phyloP scores from a whole-genome alignment of 2,888 invertebrate species.

The Agriopis leucophaearia region DNA sequence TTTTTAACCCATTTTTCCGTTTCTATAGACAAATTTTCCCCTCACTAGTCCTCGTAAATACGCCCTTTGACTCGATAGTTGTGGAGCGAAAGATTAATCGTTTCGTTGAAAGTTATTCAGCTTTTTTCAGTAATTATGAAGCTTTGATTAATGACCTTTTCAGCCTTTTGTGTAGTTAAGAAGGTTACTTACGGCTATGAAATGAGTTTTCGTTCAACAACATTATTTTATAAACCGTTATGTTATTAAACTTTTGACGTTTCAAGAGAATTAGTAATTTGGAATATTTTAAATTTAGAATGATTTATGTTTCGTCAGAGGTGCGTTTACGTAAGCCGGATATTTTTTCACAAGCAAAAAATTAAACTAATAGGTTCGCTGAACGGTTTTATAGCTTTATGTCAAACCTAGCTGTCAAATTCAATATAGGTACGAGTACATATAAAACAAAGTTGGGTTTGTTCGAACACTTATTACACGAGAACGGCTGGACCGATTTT shows the following conservation, averaged over 20 bases:
- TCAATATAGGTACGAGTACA: too few relatives aligned
- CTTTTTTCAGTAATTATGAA: slow-evolving; percentile 42
- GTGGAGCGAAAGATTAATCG: slow-evolving; percentile 38
- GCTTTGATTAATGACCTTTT: slow-evolving; percentile 40
- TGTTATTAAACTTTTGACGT: slow-evolving; percentile 5
- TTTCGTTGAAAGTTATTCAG: slow-evolving; percentile 36
- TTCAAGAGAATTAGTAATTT: not conserved
- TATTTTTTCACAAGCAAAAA: too few relatives aligned
- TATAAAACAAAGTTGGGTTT: too few relatives aligned
- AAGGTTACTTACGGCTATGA: slow-evolving; percentile 33
- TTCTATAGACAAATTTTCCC: slow-evolving; percentile 28
- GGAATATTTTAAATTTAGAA: not conserved
- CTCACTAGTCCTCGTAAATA: slow-evolving; percentile 29
- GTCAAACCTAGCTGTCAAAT: too few relatives aligned
- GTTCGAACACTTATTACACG: too few relatives aligned
- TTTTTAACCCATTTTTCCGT: not conserved
- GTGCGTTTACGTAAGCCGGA: too few relatives aligned
- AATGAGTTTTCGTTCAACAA: slow-evolving; percentile 25
- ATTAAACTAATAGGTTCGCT: too few relatives aligned
- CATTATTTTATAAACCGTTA: slow-evolving; percentile 12
- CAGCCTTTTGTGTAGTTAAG: slow-evolving; percentile 33
- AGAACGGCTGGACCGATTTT: too few relatives aligned
- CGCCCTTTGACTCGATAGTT: slow-evolving; percentile 37
- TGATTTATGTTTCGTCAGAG: not conserved
- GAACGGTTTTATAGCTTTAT: too few relatives aligned